These are phyloP conservation scores for Exocentrus adspersus DNA, from an alignment of 2,888 invertebrate species.

Conservation along the genomic window DNA sequence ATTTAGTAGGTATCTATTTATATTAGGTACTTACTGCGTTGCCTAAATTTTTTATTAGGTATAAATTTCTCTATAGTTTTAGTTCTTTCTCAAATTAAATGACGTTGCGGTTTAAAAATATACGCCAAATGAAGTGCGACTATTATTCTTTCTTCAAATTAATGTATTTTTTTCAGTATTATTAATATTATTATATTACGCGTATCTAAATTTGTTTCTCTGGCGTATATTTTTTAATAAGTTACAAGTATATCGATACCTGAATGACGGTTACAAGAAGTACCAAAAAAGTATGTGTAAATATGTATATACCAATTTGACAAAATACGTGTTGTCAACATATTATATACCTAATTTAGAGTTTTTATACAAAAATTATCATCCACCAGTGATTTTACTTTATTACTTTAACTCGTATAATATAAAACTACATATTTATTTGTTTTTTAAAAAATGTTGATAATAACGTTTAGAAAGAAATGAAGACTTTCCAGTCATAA, in stretches of 20 bases:
- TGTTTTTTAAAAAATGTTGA: constrained; percentile 17
- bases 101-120: constrained; percentile 7
- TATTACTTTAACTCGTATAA: constrained; percentile 37
- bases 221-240: constrained; percentile 16
- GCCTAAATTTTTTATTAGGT: constrained; percentile 25
- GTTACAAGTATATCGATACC: constrained; percentile 49
- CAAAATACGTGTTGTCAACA: constrained; percentile 44
- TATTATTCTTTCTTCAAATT: background rate
- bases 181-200: no score
- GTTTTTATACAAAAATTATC: constrained; percentile 42
- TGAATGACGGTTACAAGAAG: constrained; percentile 50
- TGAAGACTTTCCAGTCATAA: constrained; percentile 26
- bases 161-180: background rate
- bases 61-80: constrained; percentile 44
- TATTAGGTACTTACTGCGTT: background rate
- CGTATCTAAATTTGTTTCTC: background rate
- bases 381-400: constrained; percentile 40
- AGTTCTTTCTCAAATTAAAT: constrained; percentile 8
- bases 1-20: no score
- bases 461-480: constrained; percentile 27
- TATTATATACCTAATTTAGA: constrained; percentile 35
- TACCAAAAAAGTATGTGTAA: constrained; percentile 56
- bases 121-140: constrained; percentile 3
- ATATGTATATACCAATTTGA: constrained; percentile 48
- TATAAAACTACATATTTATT: constrained; percentile 41